Conservation (phyloP, 2,888 invertebrate species). For the Phorcus lineatus region DNA sequence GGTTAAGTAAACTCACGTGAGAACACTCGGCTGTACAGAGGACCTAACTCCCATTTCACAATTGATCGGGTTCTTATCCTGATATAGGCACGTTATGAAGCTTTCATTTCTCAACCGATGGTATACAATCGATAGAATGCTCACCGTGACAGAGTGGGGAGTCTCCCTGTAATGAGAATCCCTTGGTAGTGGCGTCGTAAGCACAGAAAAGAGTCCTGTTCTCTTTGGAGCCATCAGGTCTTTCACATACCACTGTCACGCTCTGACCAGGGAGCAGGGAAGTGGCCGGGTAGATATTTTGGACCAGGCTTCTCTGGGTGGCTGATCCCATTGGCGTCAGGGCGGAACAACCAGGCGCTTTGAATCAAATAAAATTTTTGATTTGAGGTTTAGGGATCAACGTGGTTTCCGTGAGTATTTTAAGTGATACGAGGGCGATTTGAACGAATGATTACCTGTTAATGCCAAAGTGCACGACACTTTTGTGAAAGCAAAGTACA, state of each 20-base stretch:
- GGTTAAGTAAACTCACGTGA: no score
- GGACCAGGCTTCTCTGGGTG: not conserved
- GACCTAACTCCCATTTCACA: no score
- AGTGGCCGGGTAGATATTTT: constrained; percentile 19
- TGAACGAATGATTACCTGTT: no score
- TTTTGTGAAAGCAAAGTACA: no score
- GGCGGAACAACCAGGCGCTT: constrained; percentile 20
- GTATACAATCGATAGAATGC: no score
- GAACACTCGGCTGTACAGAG: no score
- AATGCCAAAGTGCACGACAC: no score
- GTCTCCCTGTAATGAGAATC: constrained; percentile 39
- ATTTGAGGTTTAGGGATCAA: not conserved
- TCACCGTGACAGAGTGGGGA: constrained; percentile 47
- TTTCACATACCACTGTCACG: constrained; percentile 42
- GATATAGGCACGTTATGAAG: no score
- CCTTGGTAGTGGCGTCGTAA: not conserved
- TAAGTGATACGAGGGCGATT: no score
- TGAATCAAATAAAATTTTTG: not conserved
- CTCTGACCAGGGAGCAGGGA: constrained; percentile 21
- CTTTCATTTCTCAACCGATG: no score
- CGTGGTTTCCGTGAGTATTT: no score
- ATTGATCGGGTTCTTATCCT: no score
- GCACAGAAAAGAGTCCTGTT: constrained; percentile 48
- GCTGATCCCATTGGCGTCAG: not conserved
- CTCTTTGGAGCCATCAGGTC: constrained; percentile 27